phyloP scores from a whole-genome alignment of 2,113 vertebrate species.

The Pleuronectes platessa region DNA sequence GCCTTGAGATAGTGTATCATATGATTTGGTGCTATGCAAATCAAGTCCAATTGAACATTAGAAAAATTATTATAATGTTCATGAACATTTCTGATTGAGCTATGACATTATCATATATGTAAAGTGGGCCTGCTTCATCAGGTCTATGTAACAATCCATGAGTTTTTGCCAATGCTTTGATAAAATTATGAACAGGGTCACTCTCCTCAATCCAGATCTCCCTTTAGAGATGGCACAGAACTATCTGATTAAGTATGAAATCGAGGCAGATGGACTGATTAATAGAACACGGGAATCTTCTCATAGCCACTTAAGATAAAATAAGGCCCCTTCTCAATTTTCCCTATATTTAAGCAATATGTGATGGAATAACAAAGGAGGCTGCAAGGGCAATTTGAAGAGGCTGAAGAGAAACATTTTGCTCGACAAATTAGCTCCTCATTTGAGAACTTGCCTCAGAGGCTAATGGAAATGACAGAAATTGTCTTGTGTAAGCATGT shows the following conservation, averaged over 20 bases:
- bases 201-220: neutral
- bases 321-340: constrained; percentile 14
- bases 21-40: too few relatives aligned
- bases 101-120: neutral
- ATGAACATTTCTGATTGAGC: neutral
- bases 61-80: neutral
- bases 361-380: constrained; percentile 64
- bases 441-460: constrained; percentile 52
- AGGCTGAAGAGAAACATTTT: constrained; percentile 44
- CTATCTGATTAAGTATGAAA: neutral
- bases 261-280: constrained; percentile 33
- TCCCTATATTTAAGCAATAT: constrained; percentile 32
- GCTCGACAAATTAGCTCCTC: constrained; percentile 58
- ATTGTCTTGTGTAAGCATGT: constrained; percentile 17
- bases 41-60: too few relatives aligned
- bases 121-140: neutral
- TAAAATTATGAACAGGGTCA: constrained; percentile 8
- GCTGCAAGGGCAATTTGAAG: constrained; percentile 49
- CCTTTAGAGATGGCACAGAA: constrained; percentile 5
- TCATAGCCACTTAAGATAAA: constrained; percentile 55
- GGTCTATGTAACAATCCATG: neutral
- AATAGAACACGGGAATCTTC: constrained; percentile 60
- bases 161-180: neutral
- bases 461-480: constrained; percentile 31
- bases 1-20: too few relatives aligned